Evolutionary conservation across 2,113 vertebrate species (phyloP), one percentile per base, ranked within the genome.

Genomic region (Meriones unguiculatus): DNA sequence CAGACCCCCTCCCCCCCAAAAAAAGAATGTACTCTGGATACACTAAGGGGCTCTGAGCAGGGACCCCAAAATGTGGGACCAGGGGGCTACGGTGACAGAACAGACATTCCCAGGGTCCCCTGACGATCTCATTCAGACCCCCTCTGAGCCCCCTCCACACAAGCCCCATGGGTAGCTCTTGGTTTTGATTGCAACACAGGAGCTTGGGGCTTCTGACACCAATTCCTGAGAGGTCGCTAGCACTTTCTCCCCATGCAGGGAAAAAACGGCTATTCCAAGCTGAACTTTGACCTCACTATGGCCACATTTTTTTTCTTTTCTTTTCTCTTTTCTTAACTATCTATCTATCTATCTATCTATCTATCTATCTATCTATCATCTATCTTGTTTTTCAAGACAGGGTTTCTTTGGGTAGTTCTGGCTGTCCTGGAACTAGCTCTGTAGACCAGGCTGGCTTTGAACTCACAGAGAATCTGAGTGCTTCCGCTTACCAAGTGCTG

Each of bases 221-320:
- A 24, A 62, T 84, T 64, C 50, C 75, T 11, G 24, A 32, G 12
- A 52, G 82, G 20, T 80, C 65, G 7, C 41, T 64, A 18, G 18
- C 12, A 5, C 59, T 59, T 81, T 52, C 22, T 41, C 25, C 12
- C 5, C 25, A 13, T 41, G 0, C 24, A 20, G 9, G 50, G n/a
- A 25, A 41, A 41, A 57, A 59, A 7, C 87, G 73, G 35, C 35
- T 65, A 41, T 70, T 50, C 41, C 41, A 69, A 73, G 84, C 32
- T 95, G 69, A 86, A 41, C 46, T 92, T 65, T 28, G 80, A 86
- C 80, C 46, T 81, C 92, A 59, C 50, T 7, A 72, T 11, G 46
- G 25, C 30, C 72, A 87, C 3, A 84, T 82, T 1, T 73, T 1
- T 35, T 46, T 46, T 46, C 46, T 46, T 46, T 46, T 46, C 46